A percentile compares a stretch with the other conserved stretches of the same genome.
Conservation (phyloP, 64 coral and sea anemone genomes). For the Montipora cactus region DNA sequence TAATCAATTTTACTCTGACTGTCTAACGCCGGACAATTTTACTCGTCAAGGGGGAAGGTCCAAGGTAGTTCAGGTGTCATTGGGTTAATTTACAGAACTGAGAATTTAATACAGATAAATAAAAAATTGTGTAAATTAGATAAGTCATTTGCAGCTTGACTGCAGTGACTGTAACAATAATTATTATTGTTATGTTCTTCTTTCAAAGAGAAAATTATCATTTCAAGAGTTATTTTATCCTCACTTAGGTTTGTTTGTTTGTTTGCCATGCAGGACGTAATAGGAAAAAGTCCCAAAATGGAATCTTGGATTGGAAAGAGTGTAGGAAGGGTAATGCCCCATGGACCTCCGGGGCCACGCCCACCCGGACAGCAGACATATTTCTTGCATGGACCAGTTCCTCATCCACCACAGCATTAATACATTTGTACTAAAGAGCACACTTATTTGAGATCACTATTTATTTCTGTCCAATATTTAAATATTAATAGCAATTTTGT, state of each 20-base stretch:
- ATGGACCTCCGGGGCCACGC: constrained; percentile 19
- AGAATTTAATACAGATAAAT: too few relatives aligned
- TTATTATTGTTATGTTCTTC: too few relatives aligned
- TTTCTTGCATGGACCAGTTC: constrained; percentile 42
- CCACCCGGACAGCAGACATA: constrained; percentile 17
- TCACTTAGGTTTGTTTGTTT: not conserved
- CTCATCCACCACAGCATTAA: constrained; percentile 51
- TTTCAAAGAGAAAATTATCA: too few relatives aligned
- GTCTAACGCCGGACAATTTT: too few relatives aligned
- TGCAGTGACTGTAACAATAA: too few relatives aligned
- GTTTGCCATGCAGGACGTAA: not conserved
- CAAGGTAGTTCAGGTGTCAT: too few relatives aligned
- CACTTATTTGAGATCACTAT: not conserved
- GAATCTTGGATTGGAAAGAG: constrained; percentile 5
- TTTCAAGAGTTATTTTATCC: not conserved
- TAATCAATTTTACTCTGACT: too few relatives aligned
- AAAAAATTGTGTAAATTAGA: too few relatives aligned
- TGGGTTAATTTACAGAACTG: too few relatives aligned
- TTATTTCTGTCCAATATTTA: not conserved
- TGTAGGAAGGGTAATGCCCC: not conserved
- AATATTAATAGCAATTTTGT: not conserved
- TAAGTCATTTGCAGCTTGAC: too few relatives aligned
- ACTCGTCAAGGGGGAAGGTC: too few relatives aligned
- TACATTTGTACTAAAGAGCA: not conserved
- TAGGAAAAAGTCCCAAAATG: constrained; percentile 37